A percentile compares a stretch with the other conserved stretches of the same genome.
phyloP scores from a whole-genome alignment of 2,888 invertebrate species.

The Ormyrus labotus region DNA sequence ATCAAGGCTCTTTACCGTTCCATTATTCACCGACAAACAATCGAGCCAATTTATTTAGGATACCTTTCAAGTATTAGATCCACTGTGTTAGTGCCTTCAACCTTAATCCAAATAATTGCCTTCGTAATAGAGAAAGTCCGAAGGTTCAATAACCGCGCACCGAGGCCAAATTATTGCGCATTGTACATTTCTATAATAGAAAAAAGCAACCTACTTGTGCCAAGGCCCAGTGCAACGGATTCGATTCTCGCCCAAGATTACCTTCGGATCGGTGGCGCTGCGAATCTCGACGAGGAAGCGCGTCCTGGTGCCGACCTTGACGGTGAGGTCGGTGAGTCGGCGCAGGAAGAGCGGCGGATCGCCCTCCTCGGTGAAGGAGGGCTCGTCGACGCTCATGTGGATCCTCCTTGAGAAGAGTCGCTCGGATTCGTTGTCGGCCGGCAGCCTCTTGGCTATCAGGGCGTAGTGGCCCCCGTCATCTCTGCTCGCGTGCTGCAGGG shows the following conservation, averaged over 20 bases:
- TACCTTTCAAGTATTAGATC: no score
- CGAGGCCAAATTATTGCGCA: no score
- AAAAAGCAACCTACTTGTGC: no score
- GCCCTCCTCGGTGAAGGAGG: slow-evolving; percentile 76
- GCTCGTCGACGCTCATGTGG: slow-evolving; percentile 69
- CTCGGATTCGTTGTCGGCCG: slow-evolving; percentile 61
- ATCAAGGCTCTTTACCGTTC: no score
- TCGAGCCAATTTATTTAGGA: no score
- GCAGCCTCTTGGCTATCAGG: slow-evolving; percentile 84
- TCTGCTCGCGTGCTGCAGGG: slow-evolving; percentile 70
- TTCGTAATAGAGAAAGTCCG: no score
- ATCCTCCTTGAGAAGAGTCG: slow-evolving; percentile 64
- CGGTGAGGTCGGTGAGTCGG: slow-evolving; percentile 89
- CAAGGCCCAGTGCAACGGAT: no score
- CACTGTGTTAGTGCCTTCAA: no score
- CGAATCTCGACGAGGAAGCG: slow-evolving; percentile 90
- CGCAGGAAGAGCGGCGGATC: slow-evolving; percentile 90
- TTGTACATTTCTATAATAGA: no score
- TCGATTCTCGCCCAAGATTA: slow-evolving; percentile 65
- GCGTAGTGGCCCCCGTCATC: slow-evolving; percentile 78
- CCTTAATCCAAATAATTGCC: no score
- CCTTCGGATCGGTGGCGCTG: slow-evolving; percentile 88
- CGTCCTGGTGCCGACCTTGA: slow-evolving; percentile 92
- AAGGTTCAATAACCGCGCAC: no score
- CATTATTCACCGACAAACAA: no score